phyloP scores from a whole-genome alignment of 2,113 vertebrate genomes.

The Prietella phreatophila region DNA sequence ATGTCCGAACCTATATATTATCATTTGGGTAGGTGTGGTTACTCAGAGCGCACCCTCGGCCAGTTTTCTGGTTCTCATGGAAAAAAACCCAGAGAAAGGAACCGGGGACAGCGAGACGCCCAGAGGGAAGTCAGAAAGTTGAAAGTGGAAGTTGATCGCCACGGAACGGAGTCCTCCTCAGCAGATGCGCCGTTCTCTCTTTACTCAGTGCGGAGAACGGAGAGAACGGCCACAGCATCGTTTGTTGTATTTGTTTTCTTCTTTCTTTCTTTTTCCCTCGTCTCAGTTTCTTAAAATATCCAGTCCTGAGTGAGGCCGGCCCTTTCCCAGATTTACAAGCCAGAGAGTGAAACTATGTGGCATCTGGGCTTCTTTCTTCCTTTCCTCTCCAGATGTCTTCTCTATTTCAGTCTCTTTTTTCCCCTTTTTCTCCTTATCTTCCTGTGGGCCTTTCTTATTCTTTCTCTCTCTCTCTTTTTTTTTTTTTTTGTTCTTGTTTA shows the following conservation, averaged over 20 bases:
- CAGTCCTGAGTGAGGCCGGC: not conserved
- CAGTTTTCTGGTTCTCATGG: conserved; percentile 30
- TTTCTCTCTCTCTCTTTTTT: not conserved
- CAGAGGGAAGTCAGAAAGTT: conserved; percentile 45
- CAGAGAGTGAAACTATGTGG: not conserved
- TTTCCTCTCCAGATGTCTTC: not conserved
- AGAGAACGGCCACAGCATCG: not conserved
- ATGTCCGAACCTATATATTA: not conserved
- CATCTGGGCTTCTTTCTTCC: not conserved
- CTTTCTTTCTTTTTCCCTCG: not conserved
- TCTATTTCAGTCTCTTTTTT: not conserved
- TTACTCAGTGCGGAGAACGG: not conserved
- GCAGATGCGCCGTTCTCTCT: not conserved
- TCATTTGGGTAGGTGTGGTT: not conserved
- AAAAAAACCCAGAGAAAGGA: not conserved
- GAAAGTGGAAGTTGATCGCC: conserved; percentile 14
- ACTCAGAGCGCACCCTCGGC: not conserved
- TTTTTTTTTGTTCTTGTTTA: not conserved
- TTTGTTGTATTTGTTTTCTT: not conserved
- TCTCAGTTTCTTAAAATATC: conserved; percentile 34
- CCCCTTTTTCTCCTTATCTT: not conserved
- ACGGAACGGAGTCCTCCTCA: conserved; percentile 12
- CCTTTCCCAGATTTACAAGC: conserved; percentile 5
- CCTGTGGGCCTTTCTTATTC: not conserved
- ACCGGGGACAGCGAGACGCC: conserved; percentile 9